Evolutionary conservation across 2,888 invertebrate species (phyloP).

Genomic region (Eumacrocentrus americanus): DNA sequence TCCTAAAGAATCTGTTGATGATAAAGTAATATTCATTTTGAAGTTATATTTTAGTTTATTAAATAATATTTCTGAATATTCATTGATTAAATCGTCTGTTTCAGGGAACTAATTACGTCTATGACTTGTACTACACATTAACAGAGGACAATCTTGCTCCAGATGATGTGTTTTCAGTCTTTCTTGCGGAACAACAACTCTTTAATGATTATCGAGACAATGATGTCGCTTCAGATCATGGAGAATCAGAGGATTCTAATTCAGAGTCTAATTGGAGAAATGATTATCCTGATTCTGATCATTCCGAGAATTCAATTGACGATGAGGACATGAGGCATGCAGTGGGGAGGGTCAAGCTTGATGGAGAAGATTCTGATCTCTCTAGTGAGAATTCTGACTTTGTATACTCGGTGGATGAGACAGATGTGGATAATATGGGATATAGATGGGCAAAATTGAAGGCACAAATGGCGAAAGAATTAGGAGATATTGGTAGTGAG

Average conservation of each 20-base stretch:
- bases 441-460: conserved; percentile 73
- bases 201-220: conserved; percentile 48
- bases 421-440: conserved; percentile 70
- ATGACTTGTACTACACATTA: conserved; percentile 69
- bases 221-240: conserved; percentile 47
- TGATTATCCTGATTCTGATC: conserved; percentile 78
- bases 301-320: conserved; percentile 66
- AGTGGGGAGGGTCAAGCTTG: conserved; percentile 61
- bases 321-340: conserved; percentile 70
- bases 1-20: conserved; percentile 14
- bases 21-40: conserved; percentile 28
- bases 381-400: conserved; percentile 62
- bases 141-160: conserved; percentile 62
- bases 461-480: conserved; percentile 60
- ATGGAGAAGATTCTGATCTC: conserved; percentile 61
- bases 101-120: conserved; percentile 63
- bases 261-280: conserved; percentile 79
- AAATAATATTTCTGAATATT: too few relatives aligned
- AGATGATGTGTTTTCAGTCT: conserved; percentile 59
- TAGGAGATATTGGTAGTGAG: conserved; percentile 46
- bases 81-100: conserved; percentile 28
- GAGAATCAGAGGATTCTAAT: conserved; percentile 73
- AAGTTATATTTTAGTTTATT: too few relatives aligned
- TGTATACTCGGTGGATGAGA: conserved; percentile 53
- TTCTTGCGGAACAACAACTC: conserved; percentile 59